These are phyloP conservation scores for Minunthozetes semirufus DNA, from an alignment of 2,888 invertebrate species.

Conservation along the genomic window DNA sequence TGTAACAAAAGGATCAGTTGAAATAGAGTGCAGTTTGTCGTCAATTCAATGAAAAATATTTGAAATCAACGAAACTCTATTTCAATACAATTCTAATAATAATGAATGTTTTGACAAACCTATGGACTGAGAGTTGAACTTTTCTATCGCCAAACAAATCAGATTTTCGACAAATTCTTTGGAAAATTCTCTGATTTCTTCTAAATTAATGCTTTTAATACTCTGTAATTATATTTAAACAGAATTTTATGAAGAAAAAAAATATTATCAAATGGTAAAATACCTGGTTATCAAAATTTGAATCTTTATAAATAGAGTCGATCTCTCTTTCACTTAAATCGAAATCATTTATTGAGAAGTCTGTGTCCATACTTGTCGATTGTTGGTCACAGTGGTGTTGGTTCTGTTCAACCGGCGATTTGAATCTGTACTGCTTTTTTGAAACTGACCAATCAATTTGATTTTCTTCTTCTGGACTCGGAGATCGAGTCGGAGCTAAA, in stretches of 20 bases:
- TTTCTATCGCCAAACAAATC: neutral
- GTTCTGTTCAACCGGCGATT: neutral
- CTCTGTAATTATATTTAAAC: neutral
- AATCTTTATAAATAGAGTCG: neutral
- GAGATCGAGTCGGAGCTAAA: slow-evolving; percentile 38
- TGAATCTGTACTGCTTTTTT: slow-evolving; percentile 24
- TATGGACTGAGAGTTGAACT: neutral
- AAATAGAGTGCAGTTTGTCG: too few relatives aligned
- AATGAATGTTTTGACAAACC: too few relatives aligned
- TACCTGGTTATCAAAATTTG: neutral
- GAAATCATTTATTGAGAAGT: slow-evolving; percentile 1
- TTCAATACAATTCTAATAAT: too few relatives aligned
- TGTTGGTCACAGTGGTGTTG: too few relatives aligned
- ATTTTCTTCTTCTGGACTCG: slow-evolving; percentile 39
- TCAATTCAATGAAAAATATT: too few relatives aligned
- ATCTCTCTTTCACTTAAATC: neutral
- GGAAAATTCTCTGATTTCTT: neutral
- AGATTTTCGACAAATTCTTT: neutral
- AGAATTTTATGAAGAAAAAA: neutral
- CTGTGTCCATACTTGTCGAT: slow-evolving; percentile 3
- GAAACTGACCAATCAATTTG: neutral
- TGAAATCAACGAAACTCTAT: too few relatives aligned
- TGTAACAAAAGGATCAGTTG: too few relatives aligned
- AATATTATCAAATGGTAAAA: neutral
- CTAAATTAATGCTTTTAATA: neutral